These are phyloP conservation scores for Xenopus petersii DNA, from an alignment of 2,797 vertebrate species.

Conservation along the genomic window DNA sequence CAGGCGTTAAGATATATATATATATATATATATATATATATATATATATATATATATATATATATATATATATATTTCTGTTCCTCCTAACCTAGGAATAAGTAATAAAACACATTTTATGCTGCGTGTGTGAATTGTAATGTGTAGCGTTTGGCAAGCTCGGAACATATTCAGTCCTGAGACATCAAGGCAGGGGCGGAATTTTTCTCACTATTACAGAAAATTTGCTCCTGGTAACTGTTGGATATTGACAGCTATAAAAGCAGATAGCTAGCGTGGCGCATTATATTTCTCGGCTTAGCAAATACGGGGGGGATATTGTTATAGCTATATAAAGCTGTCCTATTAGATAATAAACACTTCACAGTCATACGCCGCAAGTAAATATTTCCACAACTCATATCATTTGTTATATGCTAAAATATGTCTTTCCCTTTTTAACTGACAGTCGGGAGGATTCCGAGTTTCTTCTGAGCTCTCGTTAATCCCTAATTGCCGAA, in stretches of 20 bases:
- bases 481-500: conserved; percentile 34
- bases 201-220: conserved; percentile 3
- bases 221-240: conserved; percentile 6
- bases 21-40: background rate
- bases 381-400: background rate
- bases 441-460: conserved; percentile 2
- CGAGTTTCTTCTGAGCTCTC: background rate
- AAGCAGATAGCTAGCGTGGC: background rate
- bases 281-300: background rate
- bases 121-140: conserved; percentile 3
- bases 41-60: background rate
- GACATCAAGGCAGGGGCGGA: conserved; percentile 4
- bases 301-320: background rate
- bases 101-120: conserved; percentile 4
- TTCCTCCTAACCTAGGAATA: background rate
- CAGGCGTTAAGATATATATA: background rate
- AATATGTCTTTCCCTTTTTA: conserved; percentile 1
- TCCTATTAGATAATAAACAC: background rate
- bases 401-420: background rate
- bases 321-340: background rate
- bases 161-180: background rate
- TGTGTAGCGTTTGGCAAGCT: conserved; percentile 7
- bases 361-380: background rate
- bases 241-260: conserved; percentile 1
- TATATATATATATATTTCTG: background rate